phyloP scores from a whole-genome alignment of 1,140 invertebrate genomes.

The Asbolus verrucosus region DNA sequence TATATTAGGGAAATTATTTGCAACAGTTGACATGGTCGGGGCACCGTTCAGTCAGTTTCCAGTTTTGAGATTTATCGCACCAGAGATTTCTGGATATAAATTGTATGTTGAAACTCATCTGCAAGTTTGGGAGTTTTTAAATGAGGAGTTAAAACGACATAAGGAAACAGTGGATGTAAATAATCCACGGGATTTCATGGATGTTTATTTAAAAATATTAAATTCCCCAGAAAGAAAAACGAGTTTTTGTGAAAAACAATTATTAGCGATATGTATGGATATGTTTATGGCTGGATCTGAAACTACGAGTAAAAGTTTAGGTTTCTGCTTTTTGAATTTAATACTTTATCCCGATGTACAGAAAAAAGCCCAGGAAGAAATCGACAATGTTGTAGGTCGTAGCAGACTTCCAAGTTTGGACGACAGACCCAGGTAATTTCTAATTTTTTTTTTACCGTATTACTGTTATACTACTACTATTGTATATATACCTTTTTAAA shows the following conservation, averaged over 20 bases:
- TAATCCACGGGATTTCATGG: slow-evolving; percentile 85
- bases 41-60: slow-evolving; percentile 84
- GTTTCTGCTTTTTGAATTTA: slow-evolving; percentile 84
- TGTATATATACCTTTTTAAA: slow-evolving; percentile 49
- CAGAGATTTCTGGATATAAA: slow-evolving; percentile 81
- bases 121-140: slow-evolving; percentile 77
- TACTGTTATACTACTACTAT: slow-evolving; percentile 25
- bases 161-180: slow-evolving; percentile 73
- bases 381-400: slow-evolving; percentile 80
- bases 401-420: slow-evolving; percentile 75
- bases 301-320: slow-evolving; percentile 83
- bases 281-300: slow-evolving; percentile 85
- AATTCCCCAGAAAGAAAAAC: slow-evolving; percentile 65
- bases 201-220: slow-evolving; percentile 81
- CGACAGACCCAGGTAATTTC: slow-evolving; percentile 79
- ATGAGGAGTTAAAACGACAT: slow-evolving; percentile 80
- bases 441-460: too few relatives aligned
- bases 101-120: slow-evolving; percentile 77
- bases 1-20: slow-evolving; percentile 77
- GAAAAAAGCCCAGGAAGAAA: slow-evolving; percentile 82
- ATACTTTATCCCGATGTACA: slow-evolving; percentile 83
- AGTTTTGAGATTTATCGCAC: slow-evolving; percentile 78
- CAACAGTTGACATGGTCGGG: slow-evolving; percentile 82
- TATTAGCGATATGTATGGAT: slow-evolving; percentile 83
- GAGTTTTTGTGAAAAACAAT: slow-evolving; percentile 73